phyloP scores from a whole-genome alignment of 2,113 vertebrate genomes.

The Sebastes fasciatus region DNA sequence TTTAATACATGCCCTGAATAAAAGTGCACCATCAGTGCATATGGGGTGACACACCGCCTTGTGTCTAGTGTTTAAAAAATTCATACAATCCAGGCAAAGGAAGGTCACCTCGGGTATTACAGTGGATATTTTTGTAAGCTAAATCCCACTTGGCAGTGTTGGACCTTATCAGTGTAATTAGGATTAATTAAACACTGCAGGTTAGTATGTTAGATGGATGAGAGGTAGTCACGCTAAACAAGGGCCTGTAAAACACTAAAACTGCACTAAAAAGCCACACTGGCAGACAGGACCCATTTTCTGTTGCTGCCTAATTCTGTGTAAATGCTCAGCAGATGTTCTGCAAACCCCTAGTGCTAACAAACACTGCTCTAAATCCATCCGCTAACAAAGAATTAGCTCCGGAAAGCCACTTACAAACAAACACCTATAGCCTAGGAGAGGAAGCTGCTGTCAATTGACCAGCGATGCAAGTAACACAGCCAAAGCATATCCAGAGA shows the following conservation, averaged over 20 bases:
- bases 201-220: constrained; percentile 31
- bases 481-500: constrained; percentile 6
- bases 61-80: not conserved
- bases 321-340: constrained; percentile 68
- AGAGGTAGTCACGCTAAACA: constrained; percentile 11
- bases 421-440: constrained; percentile 41
- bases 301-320: constrained; percentile 36
- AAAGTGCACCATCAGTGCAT: not conserved
- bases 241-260: not conserved
- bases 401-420: constrained; percentile 59
- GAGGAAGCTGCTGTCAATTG: constrained; percentile 37
- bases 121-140: not conserved
- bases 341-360: constrained; percentile 47
- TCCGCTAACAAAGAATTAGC: constrained; percentile 69
- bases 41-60: not conserved
- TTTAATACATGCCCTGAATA: not conserved
- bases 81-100: not conserved
- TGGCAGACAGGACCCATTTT: constrained; percentile 17
- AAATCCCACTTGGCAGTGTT: not conserved
- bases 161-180: constrained; percentile 29
- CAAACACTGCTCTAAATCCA: constrained; percentile 55
- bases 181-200: constrained; percentile 37
- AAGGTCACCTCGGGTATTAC: not conserved
- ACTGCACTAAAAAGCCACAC: constrained; percentile 36
- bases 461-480: constrained; percentile 27